Percentiles rank a stretch among this genome's conserved stretches.
Conservation (phyloP, 2,888 invertebrate genomes). For the Archips xylosteana region DNA sequence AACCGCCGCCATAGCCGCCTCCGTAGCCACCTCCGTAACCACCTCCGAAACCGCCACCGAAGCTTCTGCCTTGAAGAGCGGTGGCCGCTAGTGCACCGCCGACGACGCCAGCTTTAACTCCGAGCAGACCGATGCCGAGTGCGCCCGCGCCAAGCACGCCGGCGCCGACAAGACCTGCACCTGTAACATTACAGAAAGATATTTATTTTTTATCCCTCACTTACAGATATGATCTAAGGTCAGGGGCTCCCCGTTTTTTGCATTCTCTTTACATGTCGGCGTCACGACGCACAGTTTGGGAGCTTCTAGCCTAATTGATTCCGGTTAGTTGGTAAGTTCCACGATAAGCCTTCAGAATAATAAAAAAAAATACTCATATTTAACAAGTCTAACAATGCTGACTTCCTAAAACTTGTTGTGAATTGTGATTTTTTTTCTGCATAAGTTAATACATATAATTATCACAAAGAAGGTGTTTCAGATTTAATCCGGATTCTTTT, state of each 20-base stretch:
- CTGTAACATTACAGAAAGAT: slow-evolving; percentile 42
- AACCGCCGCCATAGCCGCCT: slow-evolving; percentile 46
- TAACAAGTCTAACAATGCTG: no score
- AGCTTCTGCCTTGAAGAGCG: slow-evolving; percentile 57
- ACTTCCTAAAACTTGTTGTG: no score
- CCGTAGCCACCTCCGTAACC: slow-evolving; percentile 47
- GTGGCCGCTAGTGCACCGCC: slow-evolving; percentile 71
- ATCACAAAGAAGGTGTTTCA: no score
- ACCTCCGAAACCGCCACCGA: slow-evolving; percentile 49
- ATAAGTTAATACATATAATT: no score
- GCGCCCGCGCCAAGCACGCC: slow-evolving; percentile 65
- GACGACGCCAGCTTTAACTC: slow-evolving; percentile 69
- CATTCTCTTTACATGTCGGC: no score
- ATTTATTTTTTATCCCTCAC: background rate
- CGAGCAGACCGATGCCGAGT: slow-evolving; percentile 68
- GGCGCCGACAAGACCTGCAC: slow-evolving; percentile 58
- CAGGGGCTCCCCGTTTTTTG: background rate
- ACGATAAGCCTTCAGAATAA: no score
- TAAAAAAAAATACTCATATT: no score
- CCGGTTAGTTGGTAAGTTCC: no score
- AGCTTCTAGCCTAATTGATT: no score
- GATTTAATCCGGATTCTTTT: no score
- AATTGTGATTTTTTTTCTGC: no score
- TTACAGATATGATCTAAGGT: background rate
- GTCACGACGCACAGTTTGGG: no score